Evolutionary conservation across 2,888 invertebrate species (phyloP).

Genomic region (Eudemis profundana): DNA sequence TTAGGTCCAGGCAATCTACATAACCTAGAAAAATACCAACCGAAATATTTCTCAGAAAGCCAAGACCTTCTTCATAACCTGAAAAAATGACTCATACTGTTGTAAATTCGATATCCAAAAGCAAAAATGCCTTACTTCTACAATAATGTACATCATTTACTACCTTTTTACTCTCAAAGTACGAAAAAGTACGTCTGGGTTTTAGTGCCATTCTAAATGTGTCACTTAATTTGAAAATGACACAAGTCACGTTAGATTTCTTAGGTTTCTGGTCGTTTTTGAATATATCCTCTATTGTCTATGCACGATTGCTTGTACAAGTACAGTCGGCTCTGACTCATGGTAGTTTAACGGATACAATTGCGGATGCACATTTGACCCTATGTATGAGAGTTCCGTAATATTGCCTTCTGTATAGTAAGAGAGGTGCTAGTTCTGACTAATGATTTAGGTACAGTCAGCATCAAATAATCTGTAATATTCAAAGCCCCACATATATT

Average conservation of each 20-base stretch:
- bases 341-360: constrained; percentile 5
- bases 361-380: constrained; percentile 14
- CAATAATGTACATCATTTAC: background rate
- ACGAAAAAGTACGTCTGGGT: background rate
- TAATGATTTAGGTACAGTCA: no score
- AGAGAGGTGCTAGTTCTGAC: no score
- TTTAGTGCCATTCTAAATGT: constrained; percentile 6
- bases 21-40: constrained; percentile 4
- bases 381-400: background rate
- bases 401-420: no score
- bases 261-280: background rate
- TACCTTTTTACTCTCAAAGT: background rate
- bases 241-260: background rate
- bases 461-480: no score
- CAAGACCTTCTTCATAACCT: constrained; percentile 1
- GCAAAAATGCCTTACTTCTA: background rate
- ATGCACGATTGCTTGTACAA: background rate
- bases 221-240: background rate
- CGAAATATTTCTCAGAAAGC: constrained; percentile 19
- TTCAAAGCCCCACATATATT: no score
- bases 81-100: constrained; percentile 30
- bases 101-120: constrained; percentile 7
- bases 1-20: background rate
- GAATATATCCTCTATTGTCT: background rate
- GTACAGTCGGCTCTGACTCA: constrained; percentile 3